These are phyloP conservation scores for Leontopithecus rosalia DNA, from an alignment of 2,797 vertebrate species.

Conservation along the genomic window DNA sequence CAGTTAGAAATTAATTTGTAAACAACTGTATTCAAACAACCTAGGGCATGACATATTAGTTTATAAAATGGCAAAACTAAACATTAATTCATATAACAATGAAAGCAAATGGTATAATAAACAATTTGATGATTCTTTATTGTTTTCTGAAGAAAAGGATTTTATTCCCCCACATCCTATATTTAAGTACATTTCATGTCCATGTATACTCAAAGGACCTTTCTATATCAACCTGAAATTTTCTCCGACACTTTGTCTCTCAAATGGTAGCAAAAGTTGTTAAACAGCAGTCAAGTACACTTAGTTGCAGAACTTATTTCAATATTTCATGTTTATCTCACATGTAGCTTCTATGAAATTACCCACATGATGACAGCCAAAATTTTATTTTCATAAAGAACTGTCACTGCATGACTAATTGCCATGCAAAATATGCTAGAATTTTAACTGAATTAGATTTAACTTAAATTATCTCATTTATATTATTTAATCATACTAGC, in stretches of 20 bases:
- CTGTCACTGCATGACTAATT: conserved; percentile 35
- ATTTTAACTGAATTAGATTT: conserved; percentile 60
- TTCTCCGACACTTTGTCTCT: background rate
- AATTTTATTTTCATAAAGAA: conserved; percentile 39
- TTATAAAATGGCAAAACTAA: conserved; percentile 72
- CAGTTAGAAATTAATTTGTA: conserved; percentile 72
- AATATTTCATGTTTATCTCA: conserved; percentile 68
- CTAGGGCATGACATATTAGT: conserved; percentile 71
- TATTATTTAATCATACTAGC: conserved; percentile 74
- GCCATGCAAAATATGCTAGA: conserved; percentile 49
- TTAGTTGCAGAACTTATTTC: conserved; percentile 71
- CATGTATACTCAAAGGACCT: conserved; percentile 43
- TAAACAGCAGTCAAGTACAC: conserved; percentile 16
- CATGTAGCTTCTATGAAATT: conserved; percentile 56
- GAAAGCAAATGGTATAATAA: conserved; percentile 70
- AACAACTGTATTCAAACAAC: conserved; percentile 59
- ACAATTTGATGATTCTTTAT: conserved; percentile 66
- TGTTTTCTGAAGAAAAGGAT: conserved; percentile 80
- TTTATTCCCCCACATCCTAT: conserved; percentile 56
- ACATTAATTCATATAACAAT: conserved; percentile 69
- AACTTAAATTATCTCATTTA: conserved; percentile 62
- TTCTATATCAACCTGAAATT: conserved; percentile 31
- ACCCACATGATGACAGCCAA: conserved; percentile 43
- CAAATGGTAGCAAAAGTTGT: conserved; percentile 15
- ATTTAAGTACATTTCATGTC: conserved; percentile 60